Evolutionary conservation across 2,113 vertebrate species (phyloP), one percentile per base, ranked within the genome.

Genomic region (Apistogramma diplotaenia): DNA sequence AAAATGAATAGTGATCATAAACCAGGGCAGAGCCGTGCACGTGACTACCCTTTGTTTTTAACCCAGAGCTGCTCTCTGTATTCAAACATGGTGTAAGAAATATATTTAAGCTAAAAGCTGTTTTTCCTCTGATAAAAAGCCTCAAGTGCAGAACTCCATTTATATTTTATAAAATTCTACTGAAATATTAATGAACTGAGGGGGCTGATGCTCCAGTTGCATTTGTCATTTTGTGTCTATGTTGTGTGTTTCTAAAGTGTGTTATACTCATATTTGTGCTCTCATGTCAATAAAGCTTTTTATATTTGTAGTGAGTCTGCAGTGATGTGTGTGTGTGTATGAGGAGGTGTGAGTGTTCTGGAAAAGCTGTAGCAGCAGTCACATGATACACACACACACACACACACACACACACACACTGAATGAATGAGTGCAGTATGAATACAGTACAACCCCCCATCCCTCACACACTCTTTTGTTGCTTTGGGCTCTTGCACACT

Each of bases 331-430:
- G 31, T 4, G 19, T 70, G 61, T 0, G 11, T 4, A 12, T 81
- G 55, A 67, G 40, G 62, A 46, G 19, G 57, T 57, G 33, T 49
- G 55, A 40, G 33, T 78, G 74, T 82, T 87, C 61, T 75, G 65
- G 84, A 90, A 83, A 87, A 65, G 62, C 77, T 1, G 40, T 58
- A 72, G 87, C 59, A 78, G 76, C 51, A 37, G 75, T 85, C 91
- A 87, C 87, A 78, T 90, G 86, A 82, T 59, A 76, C 58, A 61
- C 61, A 60, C 29, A 65, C 76, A 43, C 58, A 65, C 25, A 67
- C 59, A 65, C 35, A 65, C 37, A n/a, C 29, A 58, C 54, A 80
- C 71, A 61, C 62, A 12, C 37, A 40, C 37, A 4, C 33, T 43
- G 62, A 37, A 77, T 78, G 76, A 90, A 87, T 46, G 81, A 86